phyloP scores from a whole-genome alignment of 1,140 invertebrate species.

The Charaxes varanes region DNA sequence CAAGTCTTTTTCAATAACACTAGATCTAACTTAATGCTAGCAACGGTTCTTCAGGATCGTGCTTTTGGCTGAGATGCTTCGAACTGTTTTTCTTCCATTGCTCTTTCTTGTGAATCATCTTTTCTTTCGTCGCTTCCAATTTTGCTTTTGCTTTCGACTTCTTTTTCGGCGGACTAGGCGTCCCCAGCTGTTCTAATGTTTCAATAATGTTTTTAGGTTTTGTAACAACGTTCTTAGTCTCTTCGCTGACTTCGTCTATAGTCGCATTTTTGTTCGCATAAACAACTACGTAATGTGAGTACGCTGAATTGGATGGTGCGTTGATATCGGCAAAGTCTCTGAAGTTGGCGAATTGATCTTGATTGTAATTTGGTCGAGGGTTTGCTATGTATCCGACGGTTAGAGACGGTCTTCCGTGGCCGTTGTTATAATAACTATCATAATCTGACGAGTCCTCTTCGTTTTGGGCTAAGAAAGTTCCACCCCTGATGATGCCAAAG shows the following conservation, averaged over 20 bases:
- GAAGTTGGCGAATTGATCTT: slow-evolving; percentile 89
- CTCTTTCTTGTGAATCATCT: slow-evolving; percentile 54
- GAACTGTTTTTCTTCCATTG: slow-evolving; percentile 61
- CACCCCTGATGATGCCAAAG: slow-evolving; percentile 90
- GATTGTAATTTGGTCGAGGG: slow-evolving; percentile 76
- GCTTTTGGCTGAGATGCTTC: slow-evolving; percentile 54
- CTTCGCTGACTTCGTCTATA: slow-evolving; percentile 63
- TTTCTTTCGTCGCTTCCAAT: slow-evolving; percentile 66
- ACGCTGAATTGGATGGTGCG: slow-evolving; percentile 85
- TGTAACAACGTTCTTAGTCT: slow-evolving; percentile 60
- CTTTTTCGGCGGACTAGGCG: slow-evolving; percentile 78
- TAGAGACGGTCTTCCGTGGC: slow-evolving; percentile 77
- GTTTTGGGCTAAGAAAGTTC: slow-evolving; percentile 85
- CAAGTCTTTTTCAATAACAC: slow-evolving; percentile 56
- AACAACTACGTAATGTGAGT: slow-evolving; percentile 87
- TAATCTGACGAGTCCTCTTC: slow-evolving; percentile 64
- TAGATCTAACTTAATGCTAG: slow-evolving; percentile 67
- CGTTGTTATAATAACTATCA: slow-evolving; percentile 80
- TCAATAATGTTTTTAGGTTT: slow-evolving; percentile 89
- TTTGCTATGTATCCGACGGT: slow-evolving; percentile 75
- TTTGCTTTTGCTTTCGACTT: slow-evolving; percentile 78
- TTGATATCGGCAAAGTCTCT: slow-evolving; percentile 92
- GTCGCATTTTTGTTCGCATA: slow-evolving; percentile 84
- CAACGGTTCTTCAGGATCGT: slow-evolving; percentile 63
- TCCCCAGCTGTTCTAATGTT: slow-evolving; percentile 80